A percentile compares a stretch with the other conserved stretches of the same genome.
Conservation (phyloP, 2,797 vertebrate species). For the Oophaga sylvatica region DNA sequence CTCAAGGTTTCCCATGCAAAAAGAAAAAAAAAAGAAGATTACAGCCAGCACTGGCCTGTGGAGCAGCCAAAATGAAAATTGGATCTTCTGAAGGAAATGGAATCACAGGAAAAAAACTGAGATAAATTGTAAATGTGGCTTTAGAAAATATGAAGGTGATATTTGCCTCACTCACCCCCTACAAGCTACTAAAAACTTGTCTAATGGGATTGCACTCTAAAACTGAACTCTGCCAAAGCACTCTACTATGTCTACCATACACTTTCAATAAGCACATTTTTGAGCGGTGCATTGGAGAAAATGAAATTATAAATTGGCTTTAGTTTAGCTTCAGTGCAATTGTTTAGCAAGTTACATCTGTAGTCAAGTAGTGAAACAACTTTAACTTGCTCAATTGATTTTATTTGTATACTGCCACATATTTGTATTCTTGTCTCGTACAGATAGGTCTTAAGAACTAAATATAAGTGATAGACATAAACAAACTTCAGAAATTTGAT, state of each 20-base stretch:
- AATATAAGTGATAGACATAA: background rate
- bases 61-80: slow-evolving; percentile 63
- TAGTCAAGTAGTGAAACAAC: background rate
- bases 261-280: background rate
- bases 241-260: background rate
- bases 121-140: slow-evolving; percentile 55
- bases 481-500: background rate
- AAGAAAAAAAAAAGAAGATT: slow-evolving; percentile 43
- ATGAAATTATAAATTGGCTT: background rate
- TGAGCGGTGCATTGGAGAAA: background rate
- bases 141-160: slow-evolving; percentile 45
- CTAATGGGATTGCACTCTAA: background rate
- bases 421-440: background rate
- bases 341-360: background rate
- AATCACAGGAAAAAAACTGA: slow-evolving; percentile 41
- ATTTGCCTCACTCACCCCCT: slow-evolving; percentile 11
- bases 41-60: slow-evolving; percentile 53
- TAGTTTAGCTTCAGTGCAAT: background rate
- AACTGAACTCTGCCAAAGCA: background rate
- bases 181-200: slow-evolving; percentile 16
- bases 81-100: slow-evolving; percentile 52
- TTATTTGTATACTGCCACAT: background rate
- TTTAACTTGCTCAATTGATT: background rate
- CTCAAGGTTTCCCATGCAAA: slow-evolving; percentile 61
- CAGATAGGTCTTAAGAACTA: background rate